Evolutionary conservation across 2,113 vertebrate genomes (phyloP).

Genomic region (Vidua macroura): DNA sequence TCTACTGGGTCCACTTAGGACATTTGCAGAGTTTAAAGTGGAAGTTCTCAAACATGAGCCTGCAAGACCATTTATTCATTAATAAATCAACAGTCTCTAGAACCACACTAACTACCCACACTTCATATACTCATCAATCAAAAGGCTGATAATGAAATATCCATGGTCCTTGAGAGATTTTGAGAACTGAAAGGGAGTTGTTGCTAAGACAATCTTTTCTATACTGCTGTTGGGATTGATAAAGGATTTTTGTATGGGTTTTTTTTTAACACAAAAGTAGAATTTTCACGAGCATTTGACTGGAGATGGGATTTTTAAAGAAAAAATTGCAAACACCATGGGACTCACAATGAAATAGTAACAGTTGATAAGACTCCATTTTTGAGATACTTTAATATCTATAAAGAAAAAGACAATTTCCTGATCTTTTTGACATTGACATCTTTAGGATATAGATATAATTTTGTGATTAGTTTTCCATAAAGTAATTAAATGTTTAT

Average conservation of each 20-base stretch:
- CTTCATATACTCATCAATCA: background rate
- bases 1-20: background rate
- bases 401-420: background rate
- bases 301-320: background rate
- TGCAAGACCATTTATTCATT: background rate
- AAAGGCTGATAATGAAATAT: slow-evolving; percentile 5
- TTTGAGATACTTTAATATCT: background rate
- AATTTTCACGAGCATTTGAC: background rate
- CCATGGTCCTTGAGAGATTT: background rate
- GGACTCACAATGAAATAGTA: background rate
- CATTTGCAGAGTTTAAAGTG: background rate
- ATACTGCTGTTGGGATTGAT: background rate
- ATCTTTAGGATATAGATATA: background rate
- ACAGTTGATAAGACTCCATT: background rate
- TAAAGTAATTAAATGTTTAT: background rate
- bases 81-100: background rate
- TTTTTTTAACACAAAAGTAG: background rate
- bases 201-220: background rate
- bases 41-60: background rate
- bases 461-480: background rate
- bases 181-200: background rate
- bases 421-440: background rate
- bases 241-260: background rate
- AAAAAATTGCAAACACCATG: background rate
- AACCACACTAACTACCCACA: background rate